Evolutionary conservation across 2,888 invertebrate species (phyloP), one percentile per base, ranked within the genome.

Genomic region (Tenthredo amoena): DNA sequence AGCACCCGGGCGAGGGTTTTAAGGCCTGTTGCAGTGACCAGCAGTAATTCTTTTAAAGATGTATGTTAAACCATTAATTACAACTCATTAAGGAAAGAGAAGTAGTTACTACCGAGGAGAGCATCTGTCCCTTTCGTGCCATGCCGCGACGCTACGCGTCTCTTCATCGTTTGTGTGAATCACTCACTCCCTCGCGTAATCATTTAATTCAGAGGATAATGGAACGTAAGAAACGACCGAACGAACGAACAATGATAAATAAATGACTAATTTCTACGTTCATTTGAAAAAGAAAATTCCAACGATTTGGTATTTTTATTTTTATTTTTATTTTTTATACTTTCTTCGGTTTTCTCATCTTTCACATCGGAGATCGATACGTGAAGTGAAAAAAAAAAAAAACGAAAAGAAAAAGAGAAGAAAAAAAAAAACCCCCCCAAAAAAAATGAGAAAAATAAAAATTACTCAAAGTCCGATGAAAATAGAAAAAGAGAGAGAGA

Each of bases 61-160:
- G 90, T 91, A 91, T 91, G 91, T 90, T 90, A 89, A 91, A 91
- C 91, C 92, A 92, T 92, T 92, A 92, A 92, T 92, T 93, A 92
- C 92, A 89, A 91, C 92, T 92, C 92, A 92, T 93, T 93, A 93
- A 81, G 92, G 90, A 91, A 90, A 68, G 15, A 68, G 68, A 34
- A 34, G 68, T 26, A 91, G 92, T 92, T 91, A 91, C 92, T 91
- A 90, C 91, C 92, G 71, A 71, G 12, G 91, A 92, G 43, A 18
- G 62, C 81, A 92, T 92, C 92, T 92, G 92, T 92, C 92, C 50
- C 34, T 55, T 47, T 47, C 47, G 34, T 58, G 34, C 90, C 89
- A 89, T 90, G 90, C 88, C 88, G 89, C 90, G n/a, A 7, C n/a
- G 55, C 55, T n/a, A n/a, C 7, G n/a, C 12, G 9, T 12, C 26